phyloP scores from a whole-genome alignment of 2,888 invertebrate genomes.

The Eudemis profundana region DNA sequence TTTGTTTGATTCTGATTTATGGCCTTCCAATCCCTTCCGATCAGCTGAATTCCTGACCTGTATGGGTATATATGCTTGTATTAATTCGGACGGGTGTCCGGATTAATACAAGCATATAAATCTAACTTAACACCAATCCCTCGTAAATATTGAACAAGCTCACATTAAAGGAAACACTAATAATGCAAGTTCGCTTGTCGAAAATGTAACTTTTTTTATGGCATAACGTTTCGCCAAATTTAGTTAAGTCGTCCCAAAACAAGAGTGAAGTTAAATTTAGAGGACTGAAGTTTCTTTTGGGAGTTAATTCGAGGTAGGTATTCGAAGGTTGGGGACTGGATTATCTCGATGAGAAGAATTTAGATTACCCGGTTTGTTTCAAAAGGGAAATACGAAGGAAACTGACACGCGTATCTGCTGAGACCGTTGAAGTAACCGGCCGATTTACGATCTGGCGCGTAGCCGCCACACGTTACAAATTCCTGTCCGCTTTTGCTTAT shows the following conservation, averaged over 20 bases:
- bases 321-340: slow-evolving; percentile 50
- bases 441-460: slow-evolving; percentile 50
- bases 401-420: slow-evolving; percentile 50
- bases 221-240: slow-evolving; percentile 52
- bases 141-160: slow-evolving; percentile 55
- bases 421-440: slow-evolving; percentile 50
- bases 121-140: slow-evolving; percentile 52
- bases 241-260: slow-evolving; percentile 46
- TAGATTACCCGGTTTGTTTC: slow-evolving; percentile 52
- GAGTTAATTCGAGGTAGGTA: slow-evolving; percentile 48
- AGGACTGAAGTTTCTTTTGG: slow-evolving; percentile 44
- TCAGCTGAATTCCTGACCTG: slow-evolving; percentile 49
- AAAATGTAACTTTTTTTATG: slow-evolving; percentile 22
- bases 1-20: slow-evolving; percentile 65
- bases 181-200: slow-evolving; percentile 24
- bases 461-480: slow-evolving; percentile 42
- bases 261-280: slow-evolving; percentile 21
- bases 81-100: too few relatives aligned
- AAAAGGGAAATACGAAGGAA: slow-evolving; percentile 54
- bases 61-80: slow-evolving; percentile 49
- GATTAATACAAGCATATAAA: slow-evolving; percentile 57
- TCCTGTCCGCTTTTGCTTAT: slow-evolving; percentile 18
- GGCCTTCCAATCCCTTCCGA: slow-evolving; percentile 55
- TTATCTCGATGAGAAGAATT: slow-evolving; percentile 55
- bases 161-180: slow-evolving; percentile 48